Percentiles rank a stretch among this genome's conserved stretches.
Conservation (phyloP, 2,113 vertebrate genomes). For the Carassius carassius region DNA sequence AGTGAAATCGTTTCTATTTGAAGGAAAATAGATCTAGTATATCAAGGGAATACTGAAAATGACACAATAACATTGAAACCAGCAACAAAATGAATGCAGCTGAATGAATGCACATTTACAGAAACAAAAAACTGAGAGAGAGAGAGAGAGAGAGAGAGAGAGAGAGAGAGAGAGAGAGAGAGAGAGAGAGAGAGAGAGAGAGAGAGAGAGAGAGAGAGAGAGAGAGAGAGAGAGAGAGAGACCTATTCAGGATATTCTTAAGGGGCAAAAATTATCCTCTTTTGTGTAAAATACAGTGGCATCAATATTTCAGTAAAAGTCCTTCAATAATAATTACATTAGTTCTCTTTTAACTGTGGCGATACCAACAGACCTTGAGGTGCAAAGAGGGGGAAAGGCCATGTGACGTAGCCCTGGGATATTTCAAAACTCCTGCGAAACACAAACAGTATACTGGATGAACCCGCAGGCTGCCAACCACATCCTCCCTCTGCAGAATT, state of each 20-base stretch:
- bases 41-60: background rate
- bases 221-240: no score
- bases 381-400: constrained; percentile 23
- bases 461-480: constrained; percentile 22
- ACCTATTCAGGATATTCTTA: constrained; percentile 1
- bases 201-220: background rate
- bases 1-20: background rate
- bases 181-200: no score
- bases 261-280: background rate
- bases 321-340: constrained; percentile 33
- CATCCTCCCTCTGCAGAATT: constrained; percentile 43
- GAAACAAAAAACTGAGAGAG: background rate
- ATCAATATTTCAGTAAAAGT: constrained; percentile 37
- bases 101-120: background rate
- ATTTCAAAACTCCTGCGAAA: constrained; percentile 39
- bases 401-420: constrained; percentile 14
- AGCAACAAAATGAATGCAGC: background rate
- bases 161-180: background rate
- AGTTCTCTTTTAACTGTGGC: constrained; percentile 29
- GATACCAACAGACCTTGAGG: constrained; percentile 31
- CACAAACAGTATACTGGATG: constrained; percentile 44
- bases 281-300: constrained; percentile 23
- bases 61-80: background rate
- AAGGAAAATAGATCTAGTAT: background rate
- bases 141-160: background rate